Evolutionary conservation across 2,113 vertebrate species (phyloP), one percentile per base, ranked within the genome.

Genomic region (Otus sunia): DNA sequence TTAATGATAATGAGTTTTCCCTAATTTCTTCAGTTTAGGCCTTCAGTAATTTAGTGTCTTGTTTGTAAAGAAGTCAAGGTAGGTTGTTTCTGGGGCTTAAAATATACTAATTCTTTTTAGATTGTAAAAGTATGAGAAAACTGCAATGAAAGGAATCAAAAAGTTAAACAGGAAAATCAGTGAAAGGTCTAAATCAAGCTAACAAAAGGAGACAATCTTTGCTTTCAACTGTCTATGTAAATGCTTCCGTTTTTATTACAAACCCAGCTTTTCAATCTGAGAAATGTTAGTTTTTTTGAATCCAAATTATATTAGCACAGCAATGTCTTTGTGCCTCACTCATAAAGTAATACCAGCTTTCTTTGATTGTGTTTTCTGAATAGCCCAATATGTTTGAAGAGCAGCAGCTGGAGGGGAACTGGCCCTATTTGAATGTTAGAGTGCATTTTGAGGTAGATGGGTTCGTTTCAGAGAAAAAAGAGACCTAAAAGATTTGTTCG

Each of bases 1-100:
- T 97, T 86, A 96, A 97, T 96, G 94, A 92, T 97, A 95, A 97
- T 95, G 93, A 94, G 81, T 87, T 94, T 94, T 83, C 25, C 53
- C 74, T 94, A 92, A 95, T 95, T 96, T 96, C 67, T 90, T 90
- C 37, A 76, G 58, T 95, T 92, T 91, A 76, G 89, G 21, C 83
- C 39, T 66, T 76, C 39, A 79, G 78, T 95, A 79, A 92, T 92
- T 86, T 92, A 80, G 58, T 77, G 32, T 88, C 71, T 91, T 90
- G 58, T 88, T 95, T 91, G 59, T 62, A 62, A 69, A 68, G 66
- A 91, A 91, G 58, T 82, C 58, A 69, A 89, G 37, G 41, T 73
- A 49, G 41, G 16, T 90, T 86, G 37, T 91, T 89, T 87, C 50
- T 50, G 32, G 58, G 32, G 22, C 56, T 34, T 68, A 30, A 93